Base-by-base conservation (phyloP, 2,113 vertebrate species). In the Amphiprion percula region DNA sequence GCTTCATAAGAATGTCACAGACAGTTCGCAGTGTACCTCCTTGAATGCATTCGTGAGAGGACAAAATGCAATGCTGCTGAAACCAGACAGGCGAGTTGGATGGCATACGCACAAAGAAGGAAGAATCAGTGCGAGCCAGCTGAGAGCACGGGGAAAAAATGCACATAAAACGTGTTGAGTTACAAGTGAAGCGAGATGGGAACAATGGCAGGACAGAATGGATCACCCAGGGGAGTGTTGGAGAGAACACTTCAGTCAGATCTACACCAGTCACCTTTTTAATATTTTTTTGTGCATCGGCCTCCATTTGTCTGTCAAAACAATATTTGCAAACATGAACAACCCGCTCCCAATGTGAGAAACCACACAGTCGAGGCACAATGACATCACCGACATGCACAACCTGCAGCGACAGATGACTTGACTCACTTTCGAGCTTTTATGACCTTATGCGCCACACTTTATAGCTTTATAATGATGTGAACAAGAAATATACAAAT, bases 51-150 rank as follows among this genome's bases (percentile, higher is more conserved):
- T 49, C 30, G 7, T 0, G 1, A 62, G 26, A 19, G 62, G 21
- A 58, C 56, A 53, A 74, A 66, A 80, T 62, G 65, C 46, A 70
- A 77, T 71, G 39, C 66, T 46, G 24, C 56, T 30, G 21, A 75
- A 90, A 90, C 85, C 64, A 62, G 91, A 80, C n/a, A 41, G 79
- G 79, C 80, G n/a, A 79, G 91, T 92, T 65, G 8, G 68, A 44
- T 72, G 61, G 58, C 61, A 26, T 39, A 3, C 19, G 17, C 50
- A 41, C 23, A 81, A 84, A 80, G 68, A 26, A 59, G 58, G 55
- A 47, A 58, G 26, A 44, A 46, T 69, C 23, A 37, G 60, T 44
- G 55, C 19, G 46, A 62, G 72, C 17, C 30, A 44, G 58, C 59
- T 68, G 33, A 37, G 47, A 83, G 28, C 58, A 75, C 64, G 71